These are phyloP conservation scores for Ommatoiulus sabulosus DNA, from an alignment of 2,888 invertebrate genomes.

Conservation along the genomic window DNA sequence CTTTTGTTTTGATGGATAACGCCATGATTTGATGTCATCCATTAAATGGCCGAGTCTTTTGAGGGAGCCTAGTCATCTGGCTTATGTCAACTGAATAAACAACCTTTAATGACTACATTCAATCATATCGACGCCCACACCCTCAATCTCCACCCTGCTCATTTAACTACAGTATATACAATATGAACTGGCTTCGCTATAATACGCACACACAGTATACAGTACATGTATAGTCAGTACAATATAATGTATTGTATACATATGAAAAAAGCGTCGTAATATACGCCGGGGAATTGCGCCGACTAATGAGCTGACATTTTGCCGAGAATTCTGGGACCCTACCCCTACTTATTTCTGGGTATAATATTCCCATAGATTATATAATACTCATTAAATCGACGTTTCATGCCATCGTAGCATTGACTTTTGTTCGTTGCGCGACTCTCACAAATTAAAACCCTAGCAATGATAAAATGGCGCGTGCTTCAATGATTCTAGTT, in stretches of 20 bases:
- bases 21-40: background rate
- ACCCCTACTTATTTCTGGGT: background rate
- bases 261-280: background rate
- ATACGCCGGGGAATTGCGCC: background rate
- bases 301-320: constrained; percentile 43
- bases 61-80: background rate
- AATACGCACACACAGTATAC: no score
- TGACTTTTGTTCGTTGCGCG: background rate
- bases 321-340: background rate
- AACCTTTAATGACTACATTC: constrained; percentile 31
- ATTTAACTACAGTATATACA: background rate
- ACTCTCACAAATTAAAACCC: background rate
- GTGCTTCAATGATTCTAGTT: background rate
- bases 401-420: background rate
- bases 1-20: constrained; percentile 15
- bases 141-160: constrained; percentile 22
- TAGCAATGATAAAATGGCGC: constrained; percentile 6
- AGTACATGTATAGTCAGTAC: background rate
- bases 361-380: constrained; percentile 8
- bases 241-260: background rate
- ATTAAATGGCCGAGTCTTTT: background rate
- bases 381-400: constrained; percentile 20
- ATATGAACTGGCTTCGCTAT: background rate
- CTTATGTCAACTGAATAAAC: constrained; percentile 12
- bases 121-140: constrained; percentile 4